These are phyloP conservation scores for Leptocoma aspasia DNA, from an alignment of 2,113 vertebrate genomes.

Conservation along the genomic window DNA sequence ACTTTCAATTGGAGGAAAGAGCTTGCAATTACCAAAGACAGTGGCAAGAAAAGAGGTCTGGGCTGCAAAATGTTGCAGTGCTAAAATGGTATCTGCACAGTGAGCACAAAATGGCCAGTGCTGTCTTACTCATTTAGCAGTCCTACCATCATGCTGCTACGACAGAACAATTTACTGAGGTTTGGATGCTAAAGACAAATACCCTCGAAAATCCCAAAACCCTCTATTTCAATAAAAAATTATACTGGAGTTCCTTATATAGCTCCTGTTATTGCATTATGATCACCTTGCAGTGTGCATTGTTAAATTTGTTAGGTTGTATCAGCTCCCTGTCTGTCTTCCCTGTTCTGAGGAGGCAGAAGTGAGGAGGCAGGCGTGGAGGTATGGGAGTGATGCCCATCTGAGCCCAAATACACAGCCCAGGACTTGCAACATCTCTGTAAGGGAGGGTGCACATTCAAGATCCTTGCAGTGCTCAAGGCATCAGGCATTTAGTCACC, in stretches of 20 bases:
- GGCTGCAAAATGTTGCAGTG: not conserved
- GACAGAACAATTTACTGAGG: not conserved
- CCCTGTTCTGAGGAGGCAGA: not conserved
- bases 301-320: not conserved
- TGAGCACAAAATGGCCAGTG: not conserved
- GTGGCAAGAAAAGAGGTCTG: not conserved
- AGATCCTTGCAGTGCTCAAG: rapidly evolving
- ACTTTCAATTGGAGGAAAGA: not conserved
- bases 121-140: not conserved
- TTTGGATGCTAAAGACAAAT: not conserved
- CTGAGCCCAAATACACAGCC: not conserved
- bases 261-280: not conserved
- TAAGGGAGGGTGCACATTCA: rapidly evolving
- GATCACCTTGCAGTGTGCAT: not conserved
- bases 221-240: not conserved
- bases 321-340: not conserved
- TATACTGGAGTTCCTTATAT: not conserved
- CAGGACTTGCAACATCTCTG: not conserved
- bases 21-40: not conserved
- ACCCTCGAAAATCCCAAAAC: rapidly evolving
- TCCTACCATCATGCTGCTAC: not conserved
- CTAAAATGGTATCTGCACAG: not conserved
- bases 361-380: not conserved
- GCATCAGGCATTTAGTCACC: not conserved
- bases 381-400: rapidly evolving